A percentile compares a stretch with the other conserved stretches of the same genome.
phyloP scores from a whole-genome alignment of 2,797 vertebrate species.

The Helarctos malayanus region DNA sequence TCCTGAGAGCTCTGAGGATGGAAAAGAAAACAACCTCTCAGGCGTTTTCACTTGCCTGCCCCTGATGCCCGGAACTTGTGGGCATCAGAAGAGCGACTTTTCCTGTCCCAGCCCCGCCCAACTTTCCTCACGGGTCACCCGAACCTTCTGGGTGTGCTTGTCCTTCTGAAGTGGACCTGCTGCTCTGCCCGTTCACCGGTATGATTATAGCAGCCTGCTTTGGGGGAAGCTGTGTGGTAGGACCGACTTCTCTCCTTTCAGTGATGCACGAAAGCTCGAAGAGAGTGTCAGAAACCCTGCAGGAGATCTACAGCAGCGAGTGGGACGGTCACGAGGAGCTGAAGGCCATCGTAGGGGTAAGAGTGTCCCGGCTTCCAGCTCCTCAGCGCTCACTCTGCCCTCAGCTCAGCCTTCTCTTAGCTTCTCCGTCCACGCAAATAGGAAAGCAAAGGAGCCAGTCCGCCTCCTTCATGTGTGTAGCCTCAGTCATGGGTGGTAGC shows the following conservation, averaged over 20 bases:
- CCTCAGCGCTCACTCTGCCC: not conserved
- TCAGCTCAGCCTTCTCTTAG: not conserved
- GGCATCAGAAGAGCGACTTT: not conserved
- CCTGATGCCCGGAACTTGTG: not conserved
- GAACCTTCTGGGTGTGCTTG: not conserved
- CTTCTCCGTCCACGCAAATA: not conserved
- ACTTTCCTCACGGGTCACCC: not conserved
- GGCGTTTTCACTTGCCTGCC: not conserved
- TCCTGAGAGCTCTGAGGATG: not conserved
- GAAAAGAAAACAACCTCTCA: not conserved
- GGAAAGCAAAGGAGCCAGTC: not conserved
- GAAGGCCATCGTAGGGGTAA: slow-evolving; percentile 93
- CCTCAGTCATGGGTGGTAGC: not conserved
- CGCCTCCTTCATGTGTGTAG: not conserved
- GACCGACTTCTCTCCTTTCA: slow-evolving; percentile 83
- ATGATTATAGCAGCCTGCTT: not conserved
- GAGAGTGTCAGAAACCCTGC: slow-evolving; percentile 95
- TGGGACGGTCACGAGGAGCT: slow-evolving; percentile 95
- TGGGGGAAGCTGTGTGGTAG: not conserved
- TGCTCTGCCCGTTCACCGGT: not conserved
- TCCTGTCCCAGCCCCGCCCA: not conserved
- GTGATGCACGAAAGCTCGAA: slow-evolving; percentile 97
- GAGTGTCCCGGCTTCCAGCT: not conserved
- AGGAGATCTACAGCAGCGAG: slow-evolving; percentile 93
- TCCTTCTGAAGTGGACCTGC: not conserved